A percentile compares a stretch with the other conserved stretches of the same genome.
Conservation (phyloP, 2,888 invertebrate species). For the Drosophila longiperda region DNA sequence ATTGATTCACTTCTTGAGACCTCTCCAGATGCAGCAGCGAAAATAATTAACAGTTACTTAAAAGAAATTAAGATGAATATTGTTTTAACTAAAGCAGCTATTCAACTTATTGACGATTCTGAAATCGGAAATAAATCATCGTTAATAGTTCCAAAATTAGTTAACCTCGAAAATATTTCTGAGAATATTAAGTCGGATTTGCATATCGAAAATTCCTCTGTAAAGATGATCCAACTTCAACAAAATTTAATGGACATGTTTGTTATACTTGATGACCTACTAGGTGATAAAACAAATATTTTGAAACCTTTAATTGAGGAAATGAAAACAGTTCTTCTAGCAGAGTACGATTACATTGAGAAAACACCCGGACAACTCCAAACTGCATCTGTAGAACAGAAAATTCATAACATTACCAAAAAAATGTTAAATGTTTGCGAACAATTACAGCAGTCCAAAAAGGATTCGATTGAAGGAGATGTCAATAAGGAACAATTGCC, state of each 20-base stretch:
- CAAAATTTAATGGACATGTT: conserved; percentile 80
- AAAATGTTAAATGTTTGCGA: conserved; percentile 50
- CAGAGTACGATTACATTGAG: conserved; percentile 69
- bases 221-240: conserved; percentile 77
- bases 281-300: conserved; percentile 44
- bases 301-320: conserved; percentile 54
- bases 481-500: not conserved
- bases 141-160: conserved; percentile 50
- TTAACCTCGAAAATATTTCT: conserved; percentile 52
- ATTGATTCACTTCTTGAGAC: conserved; percentile 46
- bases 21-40: conserved; percentile 47
- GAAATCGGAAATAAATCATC: conserved; percentile 47
- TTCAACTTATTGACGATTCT: conserved; percentile 44
- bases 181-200: conserved; percentile 40
- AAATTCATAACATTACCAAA: conserved; percentile 49
- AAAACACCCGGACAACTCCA: conserved; percentile 37
- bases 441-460: conserved; percentile 33
- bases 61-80: conserved; percentile 59
- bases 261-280: conserved; percentile 75
- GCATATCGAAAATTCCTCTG: conserved; percentile 70
- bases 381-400: conserved; percentile 40
- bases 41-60: conserved; percentile 36
- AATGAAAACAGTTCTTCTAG: conserved; percentile 50
- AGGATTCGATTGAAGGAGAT: not conserved
- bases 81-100: conserved; percentile 38